These are phyloP conservation scores for Brevimyrus niger DNA, from an alignment of 2,113 vertebrate species.

Conservation along the genomic window DNA sequence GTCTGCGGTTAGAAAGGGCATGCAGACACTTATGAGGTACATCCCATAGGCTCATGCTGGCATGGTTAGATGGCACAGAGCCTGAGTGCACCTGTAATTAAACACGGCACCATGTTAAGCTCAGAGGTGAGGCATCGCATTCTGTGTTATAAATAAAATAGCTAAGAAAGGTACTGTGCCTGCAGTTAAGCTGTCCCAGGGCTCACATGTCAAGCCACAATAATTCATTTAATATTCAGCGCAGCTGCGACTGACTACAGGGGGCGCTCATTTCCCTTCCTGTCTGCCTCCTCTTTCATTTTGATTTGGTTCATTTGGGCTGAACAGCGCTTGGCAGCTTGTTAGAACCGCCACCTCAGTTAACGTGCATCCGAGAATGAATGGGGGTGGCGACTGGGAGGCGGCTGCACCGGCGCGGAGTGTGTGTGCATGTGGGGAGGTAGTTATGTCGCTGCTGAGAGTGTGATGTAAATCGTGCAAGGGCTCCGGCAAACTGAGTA, in stretches of 20 bases:
- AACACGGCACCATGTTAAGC: neutral
- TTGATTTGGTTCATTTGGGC: constrained; percentile 73
- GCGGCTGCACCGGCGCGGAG: constrained; percentile 12
- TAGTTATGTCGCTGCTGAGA: constrained; percentile 27
- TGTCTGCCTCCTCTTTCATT: constrained; percentile 58
- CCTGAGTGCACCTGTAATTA: neutral
- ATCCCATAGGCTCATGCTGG: neutral
- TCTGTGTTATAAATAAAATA: constrained; percentile 8
- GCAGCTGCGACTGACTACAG: constrained; percentile 61
- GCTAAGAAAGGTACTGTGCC: constrained; percentile 35
- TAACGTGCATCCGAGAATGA: constrained; percentile 64
- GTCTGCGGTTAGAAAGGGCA: neutral
- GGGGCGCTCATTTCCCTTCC: constrained; percentile 58
- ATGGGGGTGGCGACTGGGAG: neutral
- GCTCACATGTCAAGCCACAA: constrained; percentile 61
- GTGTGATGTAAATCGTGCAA: neutral
- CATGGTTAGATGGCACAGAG: neutral
- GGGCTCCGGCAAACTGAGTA: constrained; percentile 49
- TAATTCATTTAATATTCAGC: constrained; percentile 69
- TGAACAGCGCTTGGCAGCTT: constrained; percentile 59
- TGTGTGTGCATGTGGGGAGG: constrained; percentile 46
- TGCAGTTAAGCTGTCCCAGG: constrained; percentile 53
- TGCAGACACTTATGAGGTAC: neutral
- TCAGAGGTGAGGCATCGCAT: neutral
- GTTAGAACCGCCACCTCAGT: constrained; percentile 71